Conservation (phyloP, 2,888 invertebrate genomes). For the Spisula solida region DNA sequence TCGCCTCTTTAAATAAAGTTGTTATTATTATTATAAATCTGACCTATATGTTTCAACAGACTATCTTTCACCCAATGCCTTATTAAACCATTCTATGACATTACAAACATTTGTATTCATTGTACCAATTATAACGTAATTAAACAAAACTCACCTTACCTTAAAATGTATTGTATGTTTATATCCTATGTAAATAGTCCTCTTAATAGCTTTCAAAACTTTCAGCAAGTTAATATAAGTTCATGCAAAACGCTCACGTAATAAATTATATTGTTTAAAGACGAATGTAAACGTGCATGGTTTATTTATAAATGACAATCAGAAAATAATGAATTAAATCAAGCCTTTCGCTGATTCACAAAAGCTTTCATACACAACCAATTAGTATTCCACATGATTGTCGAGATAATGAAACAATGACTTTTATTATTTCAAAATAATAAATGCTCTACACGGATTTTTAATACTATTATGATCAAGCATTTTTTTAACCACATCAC, state of each 20-base stretch:
- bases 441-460: neutral
- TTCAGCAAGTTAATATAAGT: neutral
- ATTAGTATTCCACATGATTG: neutral
- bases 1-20: no score
- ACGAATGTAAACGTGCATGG: neutral
- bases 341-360: slow-evolving; percentile 41
- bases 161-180: neutral
- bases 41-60: no score
- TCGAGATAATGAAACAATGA: neutral
- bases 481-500: neutral
- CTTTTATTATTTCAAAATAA: neutral
- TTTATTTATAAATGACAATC: neutral
- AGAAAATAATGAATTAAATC: slow-evolving; percentile 31
- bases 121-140: neutral
- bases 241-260: neutral
- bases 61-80: no score
- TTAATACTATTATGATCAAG: neutral
- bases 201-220: neutral
- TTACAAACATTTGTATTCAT: neutral
- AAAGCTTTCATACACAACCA: slow-evolving; percentile 38
- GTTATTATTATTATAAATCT: no score
- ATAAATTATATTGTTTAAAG: neutral
- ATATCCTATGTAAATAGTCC: neutral
- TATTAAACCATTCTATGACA: no score
- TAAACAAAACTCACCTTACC: neutral